These are phyloP conservation scores for Tenualosa ilisha DNA, from an alignment of 2,797 vertebrate genomes.

Conservation along the genomic window DNA sequence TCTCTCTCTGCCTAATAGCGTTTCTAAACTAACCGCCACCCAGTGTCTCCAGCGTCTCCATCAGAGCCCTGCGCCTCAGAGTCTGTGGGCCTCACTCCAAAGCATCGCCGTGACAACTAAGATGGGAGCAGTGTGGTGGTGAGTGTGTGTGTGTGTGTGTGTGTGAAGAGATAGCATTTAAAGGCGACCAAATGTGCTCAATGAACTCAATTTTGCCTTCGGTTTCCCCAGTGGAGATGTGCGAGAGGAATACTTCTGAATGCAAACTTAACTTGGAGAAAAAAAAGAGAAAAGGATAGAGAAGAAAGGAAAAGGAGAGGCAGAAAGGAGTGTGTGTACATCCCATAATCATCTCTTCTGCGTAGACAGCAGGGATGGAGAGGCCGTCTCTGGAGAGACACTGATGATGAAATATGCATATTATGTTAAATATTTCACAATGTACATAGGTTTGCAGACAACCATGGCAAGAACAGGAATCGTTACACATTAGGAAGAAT, in stretches of 20 bases:
- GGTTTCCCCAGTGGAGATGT: conserved; percentile 26
- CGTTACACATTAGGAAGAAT: neutral
- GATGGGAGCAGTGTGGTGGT: neutral
- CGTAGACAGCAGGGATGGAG: conserved; percentile 24
- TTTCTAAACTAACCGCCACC: conserved; percentile 59
- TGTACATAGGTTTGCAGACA: conserved; percentile 43
- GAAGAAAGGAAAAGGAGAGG: conserved; percentile 18
- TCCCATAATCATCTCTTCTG: conserved; percentile 43
- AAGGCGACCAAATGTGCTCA: conserved; percentile 49
- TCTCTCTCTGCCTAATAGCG: conserved; percentile 53
- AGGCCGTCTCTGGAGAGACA: conserved; percentile 53
- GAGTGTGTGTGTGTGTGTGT: conserved; percentile 29
- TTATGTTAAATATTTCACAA: conserved; percentile 49
- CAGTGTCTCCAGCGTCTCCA: conserved; percentile 50
- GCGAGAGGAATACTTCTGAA: conserved; percentile 19
- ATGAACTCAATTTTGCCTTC: conserved; percentile 39
- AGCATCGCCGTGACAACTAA: conserved; percentile 27
- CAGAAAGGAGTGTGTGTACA: conserved; percentile 20
- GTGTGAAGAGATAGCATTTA: conserved; percentile 61
- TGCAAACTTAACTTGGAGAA: neutral
- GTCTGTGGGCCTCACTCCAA: conserved; percentile 58
- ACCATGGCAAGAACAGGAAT: conserved; percentile 27
- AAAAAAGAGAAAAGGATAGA: conserved; percentile 27
- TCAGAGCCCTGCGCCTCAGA: conserved; percentile 49
- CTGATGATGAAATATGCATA: conserved; percentile 57